Conservation (phyloP, 2,113 vertebrate species). For the Acrocephalus arundinaceus region DNA sequence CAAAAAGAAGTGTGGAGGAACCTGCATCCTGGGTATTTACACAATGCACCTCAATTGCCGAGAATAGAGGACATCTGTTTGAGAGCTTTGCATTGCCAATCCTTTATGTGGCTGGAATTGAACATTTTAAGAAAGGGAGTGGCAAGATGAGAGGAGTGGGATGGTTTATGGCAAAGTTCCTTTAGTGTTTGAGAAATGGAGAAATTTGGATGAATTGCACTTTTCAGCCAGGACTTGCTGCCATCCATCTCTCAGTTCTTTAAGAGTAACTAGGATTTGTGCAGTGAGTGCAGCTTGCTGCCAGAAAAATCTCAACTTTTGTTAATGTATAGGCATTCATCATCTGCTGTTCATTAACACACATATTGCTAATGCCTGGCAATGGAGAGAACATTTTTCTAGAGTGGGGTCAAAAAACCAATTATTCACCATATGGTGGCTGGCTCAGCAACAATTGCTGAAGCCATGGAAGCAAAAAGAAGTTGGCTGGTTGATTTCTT, state of each 20-base stretch:
- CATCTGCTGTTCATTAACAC: constrained; percentile 78
- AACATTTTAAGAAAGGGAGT: neutral
- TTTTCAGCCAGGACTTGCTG: neutral
- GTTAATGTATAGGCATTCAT: constrained; percentile 92
- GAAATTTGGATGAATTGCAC: neutral
- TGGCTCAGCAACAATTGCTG: constrained; percentile 83
- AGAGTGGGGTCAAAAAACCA: constrained; percentile 88
- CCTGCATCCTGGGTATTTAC: neutral
- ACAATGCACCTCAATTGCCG: neutral
- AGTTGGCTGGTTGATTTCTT: constrained; percentile 82
- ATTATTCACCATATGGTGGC: constrained; percentile 99
- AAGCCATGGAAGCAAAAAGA: constrained; percentile 79
- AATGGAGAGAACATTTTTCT: constrained; percentile 81
- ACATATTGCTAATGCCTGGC: constrained; percentile 80
- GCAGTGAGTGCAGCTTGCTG: constrained; percentile 45
- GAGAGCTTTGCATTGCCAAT: constrained; percentile 8
- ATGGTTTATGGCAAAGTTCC: neutral
- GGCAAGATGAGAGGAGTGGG: neutral
- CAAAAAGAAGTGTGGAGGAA: constrained; percentile 32
- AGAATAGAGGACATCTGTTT: constrained; percentile 36
- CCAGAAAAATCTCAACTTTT: constrained; percentile 61
- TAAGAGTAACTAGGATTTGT: neutral
- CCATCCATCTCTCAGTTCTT: neutral
- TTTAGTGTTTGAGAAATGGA: neutral
- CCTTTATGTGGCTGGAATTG: constrained; percentile 3